These are phyloP conservation scores for Speoplatyrhinus poulsoni DNA, from an alignment of 2,113 vertebrate species.

Conservation along the genomic window DNA sequence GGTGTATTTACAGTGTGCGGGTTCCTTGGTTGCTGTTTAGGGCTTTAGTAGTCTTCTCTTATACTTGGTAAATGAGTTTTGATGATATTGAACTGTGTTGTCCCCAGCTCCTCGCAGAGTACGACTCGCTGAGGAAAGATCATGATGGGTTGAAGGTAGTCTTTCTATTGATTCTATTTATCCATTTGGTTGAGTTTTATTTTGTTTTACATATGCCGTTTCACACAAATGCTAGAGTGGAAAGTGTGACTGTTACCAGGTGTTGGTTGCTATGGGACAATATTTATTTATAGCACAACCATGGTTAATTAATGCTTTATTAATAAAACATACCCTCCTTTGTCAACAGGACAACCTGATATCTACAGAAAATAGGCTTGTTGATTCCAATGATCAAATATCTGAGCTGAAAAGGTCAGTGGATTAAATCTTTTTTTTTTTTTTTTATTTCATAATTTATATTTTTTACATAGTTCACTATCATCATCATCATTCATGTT, in stretches of 20 bases:
- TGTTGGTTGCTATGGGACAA: not conserved
- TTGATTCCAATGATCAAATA: slow-evolving; percentile 85
- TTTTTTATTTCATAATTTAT: too few species aligned
- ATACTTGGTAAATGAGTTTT: too few species aligned
- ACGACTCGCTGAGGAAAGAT: slow-evolving; percentile 87
- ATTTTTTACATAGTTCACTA: too few species aligned
- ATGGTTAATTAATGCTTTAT: not conserved
- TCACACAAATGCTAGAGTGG: not conserved
- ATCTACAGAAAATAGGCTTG: slow-evolving; percentile 87
- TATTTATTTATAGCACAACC: not conserved
- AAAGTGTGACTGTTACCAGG: not conserved
- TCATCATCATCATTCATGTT: too few species aligned
- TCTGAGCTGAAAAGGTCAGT: slow-evolving; percentile 92
- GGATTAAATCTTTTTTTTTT: too few species aligned
- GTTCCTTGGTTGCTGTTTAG: not conserved
- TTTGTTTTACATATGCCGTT: slow-evolving; percentile 26
- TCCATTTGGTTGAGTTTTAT: slow-evolving; percentile 1
- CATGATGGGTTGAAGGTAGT: slow-evolving; percentile 88
- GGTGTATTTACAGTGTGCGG: not conserved
- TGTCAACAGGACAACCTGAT: slow-evolving; percentile 82
- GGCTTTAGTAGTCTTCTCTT: too few species aligned
- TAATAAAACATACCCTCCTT: not conserved
- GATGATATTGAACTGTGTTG: not conserved
- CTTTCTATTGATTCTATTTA: not conserved
- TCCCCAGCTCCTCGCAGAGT: slow-evolving; percentile 86